A percentile compares a stretch with the other conserved stretches of the same genome.
Conservation (phyloP, 2,113 vertebrate species). For the Thomomys bottae region DNA sequence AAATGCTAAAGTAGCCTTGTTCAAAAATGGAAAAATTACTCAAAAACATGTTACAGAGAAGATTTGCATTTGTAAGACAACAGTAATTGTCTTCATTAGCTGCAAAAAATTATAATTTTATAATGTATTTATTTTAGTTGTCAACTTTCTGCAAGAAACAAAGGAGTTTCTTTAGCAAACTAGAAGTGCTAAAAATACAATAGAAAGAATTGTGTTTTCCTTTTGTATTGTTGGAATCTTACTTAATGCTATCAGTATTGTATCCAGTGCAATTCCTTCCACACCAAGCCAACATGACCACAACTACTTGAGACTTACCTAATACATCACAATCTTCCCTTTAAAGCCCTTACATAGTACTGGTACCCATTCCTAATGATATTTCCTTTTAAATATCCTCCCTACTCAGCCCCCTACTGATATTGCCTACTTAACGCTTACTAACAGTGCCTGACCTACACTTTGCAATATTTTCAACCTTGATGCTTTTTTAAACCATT, state of each 20-base stretch:
- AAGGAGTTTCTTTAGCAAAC: background rate
- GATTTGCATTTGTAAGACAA: constrained; percentile 56
- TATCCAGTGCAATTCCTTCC: no score
- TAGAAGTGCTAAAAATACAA: background rate
- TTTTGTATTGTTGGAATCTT: background rate
- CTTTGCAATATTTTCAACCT: background rate
- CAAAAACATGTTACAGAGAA: constrained; percentile 42
- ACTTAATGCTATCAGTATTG: background rate
- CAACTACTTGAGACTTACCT: background rate
- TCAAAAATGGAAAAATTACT: no score
- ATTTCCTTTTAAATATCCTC: background rate
- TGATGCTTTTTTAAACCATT: background rate
- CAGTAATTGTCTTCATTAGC: constrained; percentile 1
- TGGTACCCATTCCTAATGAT: background rate
- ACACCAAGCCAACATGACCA: background rate
- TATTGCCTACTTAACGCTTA: background rate
- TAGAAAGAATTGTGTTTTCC: background rate
- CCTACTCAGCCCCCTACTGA: background rate
- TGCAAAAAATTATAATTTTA: constrained; percentile 15
- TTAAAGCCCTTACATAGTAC: background rate
- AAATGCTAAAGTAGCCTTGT: constrained; percentile 35
- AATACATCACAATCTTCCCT: background rate
- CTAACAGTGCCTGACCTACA: background rate
- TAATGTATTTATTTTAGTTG: background rate
- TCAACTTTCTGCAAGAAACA: background rate